phyloP scores from a whole-genome alignment of 1,140 invertebrate species.

The Drosophila melanica region DNA sequence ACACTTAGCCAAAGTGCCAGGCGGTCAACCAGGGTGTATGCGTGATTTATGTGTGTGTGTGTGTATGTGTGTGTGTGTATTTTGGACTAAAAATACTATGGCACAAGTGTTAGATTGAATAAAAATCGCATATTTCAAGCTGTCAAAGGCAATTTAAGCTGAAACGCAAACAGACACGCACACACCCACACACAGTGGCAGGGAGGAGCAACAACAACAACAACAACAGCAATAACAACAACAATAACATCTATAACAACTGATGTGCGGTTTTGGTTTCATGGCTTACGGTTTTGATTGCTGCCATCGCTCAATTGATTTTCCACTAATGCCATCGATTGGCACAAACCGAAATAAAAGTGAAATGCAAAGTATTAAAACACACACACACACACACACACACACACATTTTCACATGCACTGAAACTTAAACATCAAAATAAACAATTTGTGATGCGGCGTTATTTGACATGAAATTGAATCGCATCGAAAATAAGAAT shows the following conservation, averaged over 20 bases:
- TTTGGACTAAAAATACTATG: conserved; percentile 41
- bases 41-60: conserved; percentile 17
- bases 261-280: conserved; percentile 79
- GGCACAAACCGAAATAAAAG: conserved; percentile 69
- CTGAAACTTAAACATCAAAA: conserved; percentile 60
- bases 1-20: conserved; percentile 33
- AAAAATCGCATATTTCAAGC: conserved; percentile 68
- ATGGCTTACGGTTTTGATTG: conserved; percentile 80
- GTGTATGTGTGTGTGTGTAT: conserved; percentile 11
- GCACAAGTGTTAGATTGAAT: conserved; percentile 65
- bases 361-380: conserved; percentile 74
- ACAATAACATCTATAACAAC: conserved; percentile 40
- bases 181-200: conserved; percentile 3
- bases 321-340: conserved; percentile 78
- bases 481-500: conserved; percentile 47
- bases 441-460: conserved; percentile 69
- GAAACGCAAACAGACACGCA: conserved; percentile 56
- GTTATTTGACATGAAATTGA: conserved; percentile 72
- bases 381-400: conserved; percentile 10
- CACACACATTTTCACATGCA: conserved; percentile 17
- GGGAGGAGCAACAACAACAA: conserved; percentile 25
- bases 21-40: conserved; percentile 11
- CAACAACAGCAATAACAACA: conserved; percentile 23
- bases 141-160: conserved; percentile 73
- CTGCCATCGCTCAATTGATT: conserved; percentile 80